Percentiles rank a stretch among this genome's conserved stretches.
Evolutionary conservation across 2,888 invertebrate genomes (phyloP).

Genomic region (Eremobia ochroleuca): DNA sequence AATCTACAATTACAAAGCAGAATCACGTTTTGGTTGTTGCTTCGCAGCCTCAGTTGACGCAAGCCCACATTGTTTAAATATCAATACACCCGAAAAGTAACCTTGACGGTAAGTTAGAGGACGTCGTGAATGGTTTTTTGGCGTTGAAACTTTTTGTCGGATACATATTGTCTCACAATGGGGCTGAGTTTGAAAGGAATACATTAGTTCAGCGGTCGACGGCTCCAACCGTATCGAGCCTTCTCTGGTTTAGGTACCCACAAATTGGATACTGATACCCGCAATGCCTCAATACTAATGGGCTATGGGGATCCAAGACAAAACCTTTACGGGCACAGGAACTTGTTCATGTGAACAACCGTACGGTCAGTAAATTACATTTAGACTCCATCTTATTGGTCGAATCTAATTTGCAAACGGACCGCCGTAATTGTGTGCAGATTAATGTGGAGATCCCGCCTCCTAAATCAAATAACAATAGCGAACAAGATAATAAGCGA

Average conservation of each 20-base stretch:
- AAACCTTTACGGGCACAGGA: slow-evolving; percentile 41
- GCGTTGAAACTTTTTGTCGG: slow-evolving; percentile 81
- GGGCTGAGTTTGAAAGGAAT: slow-evolving; percentile 85
- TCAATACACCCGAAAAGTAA: slow-evolving; percentile 74
- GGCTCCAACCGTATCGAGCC: slow-evolving; percentile 67
- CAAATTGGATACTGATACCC: slow-evolving; percentile 67
- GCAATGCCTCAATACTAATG: slow-evolving; percentile 47
- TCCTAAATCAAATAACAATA: slow-evolving; percentile 62
- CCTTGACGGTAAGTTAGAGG: slow-evolving; percentile 81
- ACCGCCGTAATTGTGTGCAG: slow-evolving; percentile 53
- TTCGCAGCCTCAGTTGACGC: slow-evolving; percentile 71
- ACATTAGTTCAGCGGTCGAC: slow-evolving; percentile 84
- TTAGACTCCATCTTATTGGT: slow-evolving; percentile 53
- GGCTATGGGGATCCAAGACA: slow-evolving; percentile 35
- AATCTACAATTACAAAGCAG: slow-evolving; percentile 76
- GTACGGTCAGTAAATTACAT: slow-evolving; percentile 54
- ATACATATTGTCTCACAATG: slow-evolving; percentile 85
- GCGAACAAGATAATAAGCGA: slow-evolving; percentile 57
- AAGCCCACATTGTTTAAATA: slow-evolving; percentile 77
- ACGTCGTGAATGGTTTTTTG: slow-evolving; percentile 78
- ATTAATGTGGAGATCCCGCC: slow-evolving; percentile 58
- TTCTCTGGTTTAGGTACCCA: slow-evolving; percentile 64
- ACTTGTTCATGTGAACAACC: slow-evolving; percentile 38
- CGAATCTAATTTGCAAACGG: slow-evolving; percentile 64
- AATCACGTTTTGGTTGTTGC: slow-evolving; percentile 68